These are phyloP conservation scores for Calvadosia cruxmelitensis DNA, from an alignment of 30 jellyfish, hydroid and myxozoan genomes.

Conservation along the genomic window DNA sequence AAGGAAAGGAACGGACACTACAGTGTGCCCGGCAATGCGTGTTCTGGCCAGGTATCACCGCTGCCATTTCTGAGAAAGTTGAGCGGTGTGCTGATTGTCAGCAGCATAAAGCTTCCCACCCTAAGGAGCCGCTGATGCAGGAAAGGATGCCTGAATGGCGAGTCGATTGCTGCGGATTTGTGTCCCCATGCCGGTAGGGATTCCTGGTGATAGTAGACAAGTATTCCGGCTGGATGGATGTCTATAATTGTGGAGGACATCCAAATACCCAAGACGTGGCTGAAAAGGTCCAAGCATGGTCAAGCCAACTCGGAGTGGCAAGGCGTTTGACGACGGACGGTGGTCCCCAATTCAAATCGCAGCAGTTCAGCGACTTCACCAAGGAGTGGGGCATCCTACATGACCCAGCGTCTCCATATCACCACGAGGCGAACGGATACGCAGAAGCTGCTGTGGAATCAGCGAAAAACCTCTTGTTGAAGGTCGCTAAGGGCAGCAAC, in stretches of 20 bases:
- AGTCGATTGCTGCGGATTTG: slow-evolving; percentile 22
- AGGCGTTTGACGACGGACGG: neutral
- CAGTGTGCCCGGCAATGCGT: neutral
- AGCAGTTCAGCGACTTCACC: neutral
- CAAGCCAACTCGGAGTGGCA: neutral
- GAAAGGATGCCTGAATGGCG: slow-evolving; percentile 8
- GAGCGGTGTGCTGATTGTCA: neutral
- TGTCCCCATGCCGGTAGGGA: slow-evolving; percentile 10
- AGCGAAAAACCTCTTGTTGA: neutral
- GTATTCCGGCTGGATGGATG: slow-evolving; percentile 8
- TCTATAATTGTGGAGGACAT: neutral
- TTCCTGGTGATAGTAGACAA: slow-evolving; percentile 13
- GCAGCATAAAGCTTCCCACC: neutral
- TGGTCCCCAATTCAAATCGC: neutral
- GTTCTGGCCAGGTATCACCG: neutral
- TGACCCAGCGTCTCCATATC: neutral
- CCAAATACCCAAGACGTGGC: too few relatives aligned
- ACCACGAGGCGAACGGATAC: neutral
- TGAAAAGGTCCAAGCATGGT: neutral
- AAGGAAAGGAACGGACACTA: neutral
- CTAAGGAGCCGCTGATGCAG: slow-evolving; percentile 7
- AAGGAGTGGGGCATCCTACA: neutral
- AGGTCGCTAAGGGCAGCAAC: neutral
- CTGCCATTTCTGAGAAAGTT: neutral
- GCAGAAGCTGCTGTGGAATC: neutral